A percentile compares a stretch with the other conserved stretches of the same genome.
Conservation (phyloP, 2,797 vertebrate genomes). For the Scarus forsteni region DNA sequence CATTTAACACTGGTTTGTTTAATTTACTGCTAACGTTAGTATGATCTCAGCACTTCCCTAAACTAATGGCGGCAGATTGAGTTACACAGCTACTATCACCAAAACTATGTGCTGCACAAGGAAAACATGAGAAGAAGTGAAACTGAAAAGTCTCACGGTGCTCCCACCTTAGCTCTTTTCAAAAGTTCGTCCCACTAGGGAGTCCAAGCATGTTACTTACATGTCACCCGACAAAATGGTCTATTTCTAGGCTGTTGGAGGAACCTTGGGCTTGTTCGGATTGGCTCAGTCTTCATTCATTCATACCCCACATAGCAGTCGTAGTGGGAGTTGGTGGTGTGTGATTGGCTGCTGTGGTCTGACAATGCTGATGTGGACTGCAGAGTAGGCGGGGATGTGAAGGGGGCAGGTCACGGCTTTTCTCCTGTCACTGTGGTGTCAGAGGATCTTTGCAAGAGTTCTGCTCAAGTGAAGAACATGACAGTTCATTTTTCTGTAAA, state of each 20-base stretch:
- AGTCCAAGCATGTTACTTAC: constrained; percentile 24
- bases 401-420: constrained; percentile 25
- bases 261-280: constrained; percentile 44
- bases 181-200: constrained; percentile 9
- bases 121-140: too few relatives aligned
- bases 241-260: constrained; percentile 69
- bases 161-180: neutral
- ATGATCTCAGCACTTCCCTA: neutral
- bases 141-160: neutral
- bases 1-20: neutral
- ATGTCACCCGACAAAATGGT: constrained; percentile 47
- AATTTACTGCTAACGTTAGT: constrained; percentile 4
- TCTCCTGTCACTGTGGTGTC: constrained; percentile 26
- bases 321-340: constrained; percentile 72
- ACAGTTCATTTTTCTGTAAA: neutral
- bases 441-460: constrained; percentile 18
- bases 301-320: constrained; percentile 53
- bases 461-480: neutral
- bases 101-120: neutral
- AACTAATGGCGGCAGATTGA: constrained; percentile 7
- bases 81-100: constrained; percentile 4
- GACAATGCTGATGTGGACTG: constrained; percentile 83
- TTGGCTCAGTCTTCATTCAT: constrained; percentile 75
- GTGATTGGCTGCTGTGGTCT: constrained; percentile 74
- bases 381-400: constrained; percentile 54